Base-by-base conservation (phyloP, 2,888 invertebrate genomes). In the Torymus aiolomorphi region DNA sequence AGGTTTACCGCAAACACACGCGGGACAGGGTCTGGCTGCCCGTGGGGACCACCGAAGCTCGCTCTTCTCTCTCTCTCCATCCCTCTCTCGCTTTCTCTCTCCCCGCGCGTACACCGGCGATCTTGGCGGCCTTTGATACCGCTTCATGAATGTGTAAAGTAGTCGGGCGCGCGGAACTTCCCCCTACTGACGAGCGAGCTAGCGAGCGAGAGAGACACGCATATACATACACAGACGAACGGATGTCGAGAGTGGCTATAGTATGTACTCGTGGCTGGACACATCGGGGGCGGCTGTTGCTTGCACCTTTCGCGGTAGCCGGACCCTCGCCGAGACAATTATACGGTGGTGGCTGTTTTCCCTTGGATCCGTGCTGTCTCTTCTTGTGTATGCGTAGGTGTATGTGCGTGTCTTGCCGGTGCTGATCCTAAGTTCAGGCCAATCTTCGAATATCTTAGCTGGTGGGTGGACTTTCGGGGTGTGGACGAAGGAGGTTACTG, bases 121-220 rank as follows among this genome's bases (percentile, higher is more conserved):
- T 87, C 87, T 87, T 87, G 86, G 83, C 84, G 86, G 86, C 85
- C 88, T 89, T 89, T 88, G 89, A 89, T 87, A 87, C 84, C 84
- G 81, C 85, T 87, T 89, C 88, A 88, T 89, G 88, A 89, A 89
- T 89, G 87, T 88, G 88, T 86, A 88, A 88, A 88, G 84, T 86
- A 86, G 85, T 77, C 78, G 65, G 77, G 74, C 71, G 70, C 42
- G 42, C 42, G 0, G 42, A 42, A 42, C 42, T 42, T 42, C 42
- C 42, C 31, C 42, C 8, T 42, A 42, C 42, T 8, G 42, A 42
- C 42, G 42, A 42, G 42, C 5, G 42, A 42, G 42, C 31, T 31
- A 31, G 31, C 42, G 5, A 31, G 31, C 42, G 42, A 42, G 42
- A 42, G 8, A 42, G 1, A 42, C 42, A 42, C 42, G 8, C 42